Evolutionary conservation across 1,140 invertebrate genomes (phyloP).

Genomic region (Nasonia giraulti): DNA sequence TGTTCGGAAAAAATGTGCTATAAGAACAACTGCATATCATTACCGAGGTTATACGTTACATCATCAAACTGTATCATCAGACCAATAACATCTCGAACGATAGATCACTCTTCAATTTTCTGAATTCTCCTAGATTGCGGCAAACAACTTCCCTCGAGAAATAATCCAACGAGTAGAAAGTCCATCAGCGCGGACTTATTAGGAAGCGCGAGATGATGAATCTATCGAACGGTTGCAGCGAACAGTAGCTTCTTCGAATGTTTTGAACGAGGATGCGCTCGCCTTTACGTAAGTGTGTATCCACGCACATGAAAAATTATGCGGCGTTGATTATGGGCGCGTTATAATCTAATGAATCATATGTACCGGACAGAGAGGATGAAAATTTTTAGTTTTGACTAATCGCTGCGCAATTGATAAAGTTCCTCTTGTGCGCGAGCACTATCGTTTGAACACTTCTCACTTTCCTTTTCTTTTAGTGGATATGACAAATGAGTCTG

Average conservation of each 20-base stretch:
- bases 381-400: not conserved
- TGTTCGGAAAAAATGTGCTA: too few relatives aligned
- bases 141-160: not conserved
- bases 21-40: too few relatives aligned
- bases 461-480: slow-evolving; percentile 3
- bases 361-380: not conserved
- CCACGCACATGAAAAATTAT: not conserved
- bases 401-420: not conserved
- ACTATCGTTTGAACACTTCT: not conserved
- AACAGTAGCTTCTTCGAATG: not conserved
- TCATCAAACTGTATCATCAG: too few relatives aligned
- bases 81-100: not conserved
- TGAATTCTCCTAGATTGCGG: not conserved
- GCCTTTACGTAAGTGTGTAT: not conserved
- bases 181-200: not conserved
- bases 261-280: not conserved
- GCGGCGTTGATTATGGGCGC: not conserved
- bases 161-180: not conserved
- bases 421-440: not conserved
- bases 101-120: not conserved
- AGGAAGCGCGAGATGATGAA: slow-evolving; percentile 4
- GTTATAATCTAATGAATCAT: not conserved
- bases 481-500: not conserved
- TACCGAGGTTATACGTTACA: too few relatives aligned
- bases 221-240: not conserved